Evolutionary conservation across 1,140 invertebrate genomes (phyloP).

Genomic region (Oedothorax gibbosus): DNA sequence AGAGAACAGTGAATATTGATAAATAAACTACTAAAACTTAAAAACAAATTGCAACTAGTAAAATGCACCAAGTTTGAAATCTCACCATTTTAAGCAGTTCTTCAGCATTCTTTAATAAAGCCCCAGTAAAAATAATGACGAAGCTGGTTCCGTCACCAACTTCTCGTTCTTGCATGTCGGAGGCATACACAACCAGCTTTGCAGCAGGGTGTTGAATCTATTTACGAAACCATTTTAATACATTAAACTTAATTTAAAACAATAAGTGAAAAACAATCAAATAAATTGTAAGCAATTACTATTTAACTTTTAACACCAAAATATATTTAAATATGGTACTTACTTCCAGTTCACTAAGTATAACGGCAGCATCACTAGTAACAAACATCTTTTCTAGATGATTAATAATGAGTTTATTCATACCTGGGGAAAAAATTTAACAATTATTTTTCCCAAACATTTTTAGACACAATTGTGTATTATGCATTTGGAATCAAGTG

Average conservation of each 20-base stretch:
- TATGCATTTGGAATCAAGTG: neutral
- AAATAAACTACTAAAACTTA: neutral
- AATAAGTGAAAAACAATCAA: neutral
- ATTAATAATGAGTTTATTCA: slow-evolving; percentile 99
- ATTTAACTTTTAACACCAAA: neutral
- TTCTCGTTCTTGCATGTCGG: slow-evolving; percentile 98
- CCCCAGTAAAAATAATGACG: slow-evolving; percentile 94
- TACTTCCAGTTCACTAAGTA: slow-evolving; percentile 92
- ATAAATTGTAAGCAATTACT: no score
- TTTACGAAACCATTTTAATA: neutral
- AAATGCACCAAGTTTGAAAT: slow-evolving; percentile 60
- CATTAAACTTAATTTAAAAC: neutral
- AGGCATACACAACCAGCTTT: slow-evolving; percentile 95
- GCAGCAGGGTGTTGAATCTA: slow-evolving; percentile 97
- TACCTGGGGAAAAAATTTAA: slow-evolving; percentile 75
- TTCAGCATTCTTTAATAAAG: slow-evolving; percentile 91
- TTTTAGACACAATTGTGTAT: neutral
- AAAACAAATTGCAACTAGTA: neutral
- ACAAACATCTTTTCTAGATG: slow-evolving; percentile 98
- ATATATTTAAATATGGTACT: slow-evolving; percentile 56
- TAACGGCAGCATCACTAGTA: slow-evolving; percentile 98
- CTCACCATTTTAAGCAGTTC: slow-evolving; percentile 85
- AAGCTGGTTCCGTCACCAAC: slow-evolving; percentile 99
- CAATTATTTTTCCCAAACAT: neutral
- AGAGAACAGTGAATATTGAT: neutral